These are phyloP conservation scores for Limosa lapponica DNA, from an alignment of 2,797 vertebrate genomes.

Conservation along the genomic window DNA sequence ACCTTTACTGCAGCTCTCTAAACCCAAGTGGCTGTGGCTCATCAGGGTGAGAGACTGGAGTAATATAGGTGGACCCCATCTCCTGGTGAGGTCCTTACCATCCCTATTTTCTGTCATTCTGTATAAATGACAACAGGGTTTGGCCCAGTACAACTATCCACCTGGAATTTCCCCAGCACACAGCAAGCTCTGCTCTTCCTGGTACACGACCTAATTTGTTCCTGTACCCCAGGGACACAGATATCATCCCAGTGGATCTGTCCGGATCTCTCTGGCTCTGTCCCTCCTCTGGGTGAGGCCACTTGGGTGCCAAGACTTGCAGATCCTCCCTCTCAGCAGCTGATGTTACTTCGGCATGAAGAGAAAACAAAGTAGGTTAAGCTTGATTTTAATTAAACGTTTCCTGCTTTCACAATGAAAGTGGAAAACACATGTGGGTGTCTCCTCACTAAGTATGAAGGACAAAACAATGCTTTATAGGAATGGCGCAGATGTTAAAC, in stretches of 20 bases:
- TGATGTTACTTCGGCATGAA: neutral
- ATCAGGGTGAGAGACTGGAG: neutral
- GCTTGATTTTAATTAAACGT: conserved; percentile 59
- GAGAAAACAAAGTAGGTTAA: conserved; percentile 28
- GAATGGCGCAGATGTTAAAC: conserved; percentile 26
- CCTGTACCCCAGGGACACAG: neutral
- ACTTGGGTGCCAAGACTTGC: neutral
- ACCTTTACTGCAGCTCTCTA: neutral
- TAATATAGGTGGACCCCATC: neutral
- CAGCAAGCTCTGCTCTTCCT: neutral
- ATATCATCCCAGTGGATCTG: neutral
- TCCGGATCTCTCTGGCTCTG: neutral
- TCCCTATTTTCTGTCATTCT: neutral
- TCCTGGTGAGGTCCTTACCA: neutral
- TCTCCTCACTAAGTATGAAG: conserved; percentile 40
- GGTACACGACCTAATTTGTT: neutral
- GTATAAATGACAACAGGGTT: neutral
- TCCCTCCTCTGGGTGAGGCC: neutral
- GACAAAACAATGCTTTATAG: conserved; percentile 41
- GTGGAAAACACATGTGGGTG: conserved; percentile 58
- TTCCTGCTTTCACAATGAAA: conserved; percentile 67
- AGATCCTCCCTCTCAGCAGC: neutral
- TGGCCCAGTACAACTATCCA: rapidly evolving
- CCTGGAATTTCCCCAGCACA: neutral
- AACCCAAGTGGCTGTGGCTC: neutral